phyloP scores from a whole-genome alignment of 2,113 vertebrate genomes.

The Labeo catla region DNA sequence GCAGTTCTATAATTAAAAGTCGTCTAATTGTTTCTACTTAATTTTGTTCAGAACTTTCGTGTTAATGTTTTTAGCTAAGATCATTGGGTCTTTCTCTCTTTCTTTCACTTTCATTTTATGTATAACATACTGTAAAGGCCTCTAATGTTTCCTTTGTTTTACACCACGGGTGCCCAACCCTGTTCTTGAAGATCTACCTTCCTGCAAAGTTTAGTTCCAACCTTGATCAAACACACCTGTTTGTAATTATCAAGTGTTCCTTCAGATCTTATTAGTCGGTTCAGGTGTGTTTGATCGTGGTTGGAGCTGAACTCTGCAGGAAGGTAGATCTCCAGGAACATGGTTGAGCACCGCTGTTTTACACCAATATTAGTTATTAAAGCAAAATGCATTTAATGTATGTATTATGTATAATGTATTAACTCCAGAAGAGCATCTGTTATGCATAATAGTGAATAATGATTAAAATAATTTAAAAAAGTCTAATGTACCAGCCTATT shows the following conservation, averaged over 20 bases:
- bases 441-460: not conserved
- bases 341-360: not conserved
- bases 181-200: no score
- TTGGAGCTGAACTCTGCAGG: no score
- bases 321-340: no score
- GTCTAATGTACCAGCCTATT: not conserved
- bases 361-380: not conserved
- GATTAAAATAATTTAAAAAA: not conserved
- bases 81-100: not conserved
- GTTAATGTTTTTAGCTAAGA: not conserved
- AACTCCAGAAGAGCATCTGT: not conserved
- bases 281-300: no score
- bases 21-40: not conserved
- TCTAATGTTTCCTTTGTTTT: not conserved
- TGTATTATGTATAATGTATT: no score
- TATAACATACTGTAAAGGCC: not conserved
- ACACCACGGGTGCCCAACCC: not conserved
- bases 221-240: no score
- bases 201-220: no score
- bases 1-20: not conserved
- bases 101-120: not conserved
- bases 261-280: no score
- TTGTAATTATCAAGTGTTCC: no score
- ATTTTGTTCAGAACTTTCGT: not conserved
- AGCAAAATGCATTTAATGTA: not conserved